These are phyloP conservation scores for Bergia puertoricense DNA, from an alignment of 92 coral and sea anemone species.

Conservation along the genomic window DNA sequence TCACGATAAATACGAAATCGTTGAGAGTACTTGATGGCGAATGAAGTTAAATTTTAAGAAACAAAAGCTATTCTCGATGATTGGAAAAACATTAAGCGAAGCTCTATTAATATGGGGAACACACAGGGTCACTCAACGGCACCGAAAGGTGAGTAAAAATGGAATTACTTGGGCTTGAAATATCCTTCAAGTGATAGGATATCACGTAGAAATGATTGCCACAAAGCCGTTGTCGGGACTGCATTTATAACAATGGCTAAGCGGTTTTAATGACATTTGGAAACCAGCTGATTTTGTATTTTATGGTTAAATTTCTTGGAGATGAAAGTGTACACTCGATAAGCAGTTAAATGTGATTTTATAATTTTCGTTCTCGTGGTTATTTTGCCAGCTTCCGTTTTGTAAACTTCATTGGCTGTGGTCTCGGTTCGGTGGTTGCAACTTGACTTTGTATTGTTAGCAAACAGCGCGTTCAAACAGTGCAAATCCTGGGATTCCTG, in stretches of 20 bases:
- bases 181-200: constrained; percentile 13
- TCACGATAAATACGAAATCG: constrained; percentile 14
- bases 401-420: background rate
- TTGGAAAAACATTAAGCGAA: constrained; percentile 24
- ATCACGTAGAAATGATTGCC: constrained; percentile 1
- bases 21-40: constrained; percentile 27
- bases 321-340: background rate
- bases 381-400: background rate
- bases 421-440: background rate
- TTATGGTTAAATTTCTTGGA: background rate
- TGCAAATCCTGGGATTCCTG: background rate
- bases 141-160: constrained; percentile 23
- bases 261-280: constrained; percentile 11
- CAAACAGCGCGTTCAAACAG: constrained; percentile 19
- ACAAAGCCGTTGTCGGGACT: constrained; percentile 37
- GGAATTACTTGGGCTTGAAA: constrained; percentile 12
- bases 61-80: constrained; percentile 36
- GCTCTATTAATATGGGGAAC: constrained; percentile 33
- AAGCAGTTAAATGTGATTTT: constrained; percentile 16
- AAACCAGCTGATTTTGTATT: constrained; percentile 23
- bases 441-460: constrained; percentile 18
- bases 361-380: constrained; percentile 12
- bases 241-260: constrained; percentile 19
- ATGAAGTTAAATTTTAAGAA: background rate
- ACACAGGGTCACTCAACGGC: constrained; percentile 31